Evolutionary conservation across 2,113 vertebrate species (phyloP).

Genomic region (Pelodiscus sinensis): DNA sequence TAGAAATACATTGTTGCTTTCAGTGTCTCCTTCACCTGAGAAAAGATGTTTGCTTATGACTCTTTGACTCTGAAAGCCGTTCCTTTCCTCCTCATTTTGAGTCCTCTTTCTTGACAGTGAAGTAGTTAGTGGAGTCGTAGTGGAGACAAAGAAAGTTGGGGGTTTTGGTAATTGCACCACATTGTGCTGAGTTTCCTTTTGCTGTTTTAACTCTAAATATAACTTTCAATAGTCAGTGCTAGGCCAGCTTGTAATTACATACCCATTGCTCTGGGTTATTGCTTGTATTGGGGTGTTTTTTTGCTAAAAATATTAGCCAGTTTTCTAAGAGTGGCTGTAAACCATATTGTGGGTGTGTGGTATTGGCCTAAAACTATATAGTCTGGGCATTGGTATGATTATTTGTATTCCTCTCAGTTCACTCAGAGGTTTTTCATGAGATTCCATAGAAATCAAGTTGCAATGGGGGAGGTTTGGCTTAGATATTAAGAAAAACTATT

Average conservation of each 20-base stretch:
- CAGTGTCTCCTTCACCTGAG: not conserved
- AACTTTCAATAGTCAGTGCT: not conserved
- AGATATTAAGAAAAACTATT: no score
- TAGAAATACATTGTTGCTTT: not conserved
- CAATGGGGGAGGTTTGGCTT: no score
- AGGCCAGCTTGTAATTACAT: not conserved
- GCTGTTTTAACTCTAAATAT: not conserved
- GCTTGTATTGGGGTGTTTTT: not conserved
- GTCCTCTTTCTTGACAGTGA: not conserved
- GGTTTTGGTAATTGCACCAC: not conserved
- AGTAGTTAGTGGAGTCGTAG: not conserved
- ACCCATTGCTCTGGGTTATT: not conserved
- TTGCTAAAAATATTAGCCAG: not conserved
- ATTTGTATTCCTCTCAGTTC: slow-evolving; percentile 26
- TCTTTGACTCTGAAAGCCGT: not conserved
- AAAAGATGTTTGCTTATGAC: not conserved
- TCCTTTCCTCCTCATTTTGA: not conserved
- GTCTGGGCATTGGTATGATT: not conserved
- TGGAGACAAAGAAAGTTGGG: not conserved
- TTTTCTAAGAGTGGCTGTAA: slow-evolving; percentile 24
- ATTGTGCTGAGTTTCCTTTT: not conserved
- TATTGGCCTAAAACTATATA: slow-evolving; percentile 14
- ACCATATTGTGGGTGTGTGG: not conserved
- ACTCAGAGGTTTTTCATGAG: not conserved
- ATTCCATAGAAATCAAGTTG: not conserved